phyloP scores from a whole-genome alignment of 2,113 vertebrate species.

The Acrocephalus arundinaceus region DNA sequence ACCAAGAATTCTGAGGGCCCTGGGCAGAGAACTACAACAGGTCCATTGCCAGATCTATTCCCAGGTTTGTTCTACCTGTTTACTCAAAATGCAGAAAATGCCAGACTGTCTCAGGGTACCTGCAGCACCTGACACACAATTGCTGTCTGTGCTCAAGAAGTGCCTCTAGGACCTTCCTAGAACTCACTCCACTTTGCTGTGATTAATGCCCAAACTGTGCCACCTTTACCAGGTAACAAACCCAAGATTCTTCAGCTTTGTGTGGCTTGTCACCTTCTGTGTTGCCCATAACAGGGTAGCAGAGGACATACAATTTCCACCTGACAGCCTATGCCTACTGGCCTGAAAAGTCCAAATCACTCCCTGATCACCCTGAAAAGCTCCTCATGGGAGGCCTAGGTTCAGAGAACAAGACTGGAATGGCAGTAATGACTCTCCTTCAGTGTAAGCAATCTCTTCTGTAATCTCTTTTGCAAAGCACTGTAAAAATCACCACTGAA shows the following conservation, averaged over 20 bases:
- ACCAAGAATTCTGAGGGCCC: fast-evolving
- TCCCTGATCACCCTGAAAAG: neutral
- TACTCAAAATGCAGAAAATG: neutral
- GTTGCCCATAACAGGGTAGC: fast-evolving
- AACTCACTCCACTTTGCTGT: neutral
- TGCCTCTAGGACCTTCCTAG: neutral
- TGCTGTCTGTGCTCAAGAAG: neutral
- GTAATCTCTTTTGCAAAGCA: neutral
- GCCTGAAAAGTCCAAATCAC: neutral
- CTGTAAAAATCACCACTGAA: neutral
- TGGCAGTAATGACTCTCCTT: neutral
- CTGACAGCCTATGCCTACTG: neutral
- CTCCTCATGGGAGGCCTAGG: neutral
- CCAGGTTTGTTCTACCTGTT: neutral
- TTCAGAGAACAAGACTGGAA: neutral
- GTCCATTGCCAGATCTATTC: neutral
- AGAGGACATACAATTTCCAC: neutral
- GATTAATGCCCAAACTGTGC: neutral
- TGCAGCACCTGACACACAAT: fast-evolving
- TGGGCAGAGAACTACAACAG: neutral
- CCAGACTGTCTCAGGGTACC: neutral
- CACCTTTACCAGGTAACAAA: neutral
- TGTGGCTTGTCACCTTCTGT: neutral
- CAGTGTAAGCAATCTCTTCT: neutral
- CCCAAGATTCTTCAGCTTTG: neutral